phyloP scores from a whole-genome alignment of 2,113 vertebrate genomes.

The Paraplagusia blochii region DNA sequence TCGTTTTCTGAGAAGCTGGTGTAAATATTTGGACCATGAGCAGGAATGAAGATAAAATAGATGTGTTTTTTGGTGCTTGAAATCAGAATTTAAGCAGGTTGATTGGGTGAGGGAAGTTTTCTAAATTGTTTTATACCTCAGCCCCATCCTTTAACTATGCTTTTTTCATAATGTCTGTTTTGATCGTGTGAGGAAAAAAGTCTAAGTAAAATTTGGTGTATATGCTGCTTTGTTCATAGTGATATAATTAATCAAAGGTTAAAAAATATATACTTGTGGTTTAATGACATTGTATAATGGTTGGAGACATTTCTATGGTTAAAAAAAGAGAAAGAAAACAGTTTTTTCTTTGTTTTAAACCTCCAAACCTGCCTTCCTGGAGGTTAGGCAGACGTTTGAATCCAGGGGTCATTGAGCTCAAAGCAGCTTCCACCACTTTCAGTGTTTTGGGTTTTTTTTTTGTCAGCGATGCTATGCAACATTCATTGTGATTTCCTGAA shows the following conservation, averaged over 20 bases:
- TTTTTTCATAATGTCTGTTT: conserved; percentile 30
- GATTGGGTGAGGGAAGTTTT: conserved; percentile 19
- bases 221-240: conserved; percentile 73
- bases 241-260: conserved; percentile 32
- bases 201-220: conserved; percentile 46
- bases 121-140: conserved; percentile 63
- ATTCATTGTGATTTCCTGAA: conserved; percentile 71
- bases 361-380: conserved; percentile 31
- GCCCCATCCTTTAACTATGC: conserved; percentile 42
- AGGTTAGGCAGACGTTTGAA: conserved; percentile 12
- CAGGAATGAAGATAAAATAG: conserved; percentile 11
- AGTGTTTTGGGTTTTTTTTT: conserved; percentile 31
- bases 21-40: conserved; percentile 42
- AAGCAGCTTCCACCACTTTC: conserved; percentile 32
- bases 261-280: conserved; percentile 36
- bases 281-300: conserved; percentile 19
- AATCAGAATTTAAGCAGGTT: conserved; percentile 22
- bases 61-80: conserved; percentile 45
- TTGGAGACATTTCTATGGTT: conserved; percentile 32
- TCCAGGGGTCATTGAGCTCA: conserved; percentile 12
- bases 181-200: conserved; percentile 35
- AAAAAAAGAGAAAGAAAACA: conserved; percentile 16
- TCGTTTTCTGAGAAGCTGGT: conserved; percentile 35
- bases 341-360: conserved; percentile 17
- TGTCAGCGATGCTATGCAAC: conserved; percentile 89